These are phyloP conservation scores for Mionectes macconnelli DNA, from an alignment of 2,113 vertebrate genomes.

Conservation along the genomic window DNA sequence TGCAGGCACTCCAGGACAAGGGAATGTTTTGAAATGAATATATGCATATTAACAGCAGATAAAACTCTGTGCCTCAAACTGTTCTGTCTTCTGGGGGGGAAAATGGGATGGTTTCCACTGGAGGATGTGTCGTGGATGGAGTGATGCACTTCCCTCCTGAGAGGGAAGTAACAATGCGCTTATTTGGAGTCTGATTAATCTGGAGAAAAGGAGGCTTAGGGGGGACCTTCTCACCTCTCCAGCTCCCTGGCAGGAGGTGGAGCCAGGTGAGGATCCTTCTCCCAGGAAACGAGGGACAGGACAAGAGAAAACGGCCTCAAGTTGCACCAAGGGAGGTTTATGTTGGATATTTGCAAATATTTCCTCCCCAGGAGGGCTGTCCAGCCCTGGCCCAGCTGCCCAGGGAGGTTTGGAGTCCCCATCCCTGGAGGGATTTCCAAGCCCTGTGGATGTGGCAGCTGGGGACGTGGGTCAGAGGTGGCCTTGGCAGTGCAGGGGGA, in stretches of 20 bases:
- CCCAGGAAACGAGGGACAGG: not conserved
- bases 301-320: not conserved
- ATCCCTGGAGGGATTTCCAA: not conserved
- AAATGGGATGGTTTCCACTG: not conserved
- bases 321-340: not conserved
- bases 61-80: not conserved
- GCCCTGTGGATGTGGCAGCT: not conserved
- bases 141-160: not conserved
- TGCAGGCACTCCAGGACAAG: not conserved
- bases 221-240: not conserved
- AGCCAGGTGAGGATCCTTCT: not conserved
- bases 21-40: not conserved
- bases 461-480: fast-evolving
- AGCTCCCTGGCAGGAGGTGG: not conserved
- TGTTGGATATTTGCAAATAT: not conserved
- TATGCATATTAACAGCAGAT: not conserved
- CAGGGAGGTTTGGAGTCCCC: not conserved
- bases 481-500: not conserved
- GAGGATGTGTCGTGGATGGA: not conserved
- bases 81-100: not conserved
- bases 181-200: fast-evolving
- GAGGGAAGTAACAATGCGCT: not conserved
- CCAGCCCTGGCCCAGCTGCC: not conserved
- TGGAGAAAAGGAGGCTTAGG: not conserved
- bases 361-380: not conserved